A percentile compares a stretch with the other conserved stretches of the same genome.
Conservation (phyloP, 1,140 invertebrate species). For the Drosophila funebris region DNA sequence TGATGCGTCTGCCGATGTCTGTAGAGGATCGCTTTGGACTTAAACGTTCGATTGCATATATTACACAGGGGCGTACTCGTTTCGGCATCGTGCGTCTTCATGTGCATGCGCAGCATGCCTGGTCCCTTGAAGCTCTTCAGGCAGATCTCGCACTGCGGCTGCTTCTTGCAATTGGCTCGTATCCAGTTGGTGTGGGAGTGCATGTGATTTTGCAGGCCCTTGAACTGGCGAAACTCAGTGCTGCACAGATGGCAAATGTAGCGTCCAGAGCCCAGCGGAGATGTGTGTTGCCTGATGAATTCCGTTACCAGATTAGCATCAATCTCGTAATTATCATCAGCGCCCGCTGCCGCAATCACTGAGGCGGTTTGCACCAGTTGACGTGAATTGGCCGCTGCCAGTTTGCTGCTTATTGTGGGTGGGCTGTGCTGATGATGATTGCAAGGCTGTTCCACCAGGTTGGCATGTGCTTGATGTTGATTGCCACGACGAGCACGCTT, state of each 20-base stretch:
- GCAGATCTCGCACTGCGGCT: constrained; percentile 86
- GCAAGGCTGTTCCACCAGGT: constrained; percentile 54
- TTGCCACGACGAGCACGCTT: constrained; percentile 48
- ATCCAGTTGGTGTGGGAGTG: constrained; percentile 86
- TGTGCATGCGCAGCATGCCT: constrained; percentile 87
- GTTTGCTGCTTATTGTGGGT: constrained; percentile 59
- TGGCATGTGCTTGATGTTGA: constrained; percentile 16
- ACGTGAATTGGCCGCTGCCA: constrained; percentile 69
- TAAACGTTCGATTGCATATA: constrained; percentile 85
- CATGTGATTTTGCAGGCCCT: constrained; percentile 86
- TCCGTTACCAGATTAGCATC: constrained; percentile 78
- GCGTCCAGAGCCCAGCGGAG: constrained; percentile 81
- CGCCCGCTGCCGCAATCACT: constrained; percentile 72
- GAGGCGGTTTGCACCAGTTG: constrained; percentile 75
- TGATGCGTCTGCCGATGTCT: constrained; percentile 86
- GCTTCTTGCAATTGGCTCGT: constrained; percentile 86
- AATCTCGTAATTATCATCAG: constrained; percentile 75
- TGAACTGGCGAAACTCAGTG: constrained; percentile 86
- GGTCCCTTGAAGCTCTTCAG: constrained; percentile 86
- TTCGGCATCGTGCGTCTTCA: constrained; percentile 86
- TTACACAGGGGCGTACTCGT: constrained; percentile 85
- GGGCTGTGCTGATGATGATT: constrained; percentile 60
- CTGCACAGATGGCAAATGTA: constrained; percentile 86
- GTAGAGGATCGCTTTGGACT: constrained; percentile 86
- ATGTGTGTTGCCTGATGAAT: constrained; percentile 78